Base-by-base conservation (phyloP, 2,888 invertebrate species). In the Stratiomys singularior region DNA sequence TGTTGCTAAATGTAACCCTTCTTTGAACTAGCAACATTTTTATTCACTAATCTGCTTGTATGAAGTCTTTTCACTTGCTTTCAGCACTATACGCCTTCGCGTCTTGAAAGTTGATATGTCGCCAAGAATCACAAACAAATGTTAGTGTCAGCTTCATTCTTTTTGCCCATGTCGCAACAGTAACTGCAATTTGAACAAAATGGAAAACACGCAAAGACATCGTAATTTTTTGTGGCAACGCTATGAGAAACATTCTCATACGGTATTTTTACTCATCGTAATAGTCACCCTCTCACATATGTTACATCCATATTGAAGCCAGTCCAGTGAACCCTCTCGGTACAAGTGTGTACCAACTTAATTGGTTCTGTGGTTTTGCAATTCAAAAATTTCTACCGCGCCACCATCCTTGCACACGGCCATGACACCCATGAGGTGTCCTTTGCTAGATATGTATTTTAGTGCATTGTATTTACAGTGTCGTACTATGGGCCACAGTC, bases 311-410 rank as follows among this genome's bases (percentile, higher is more conserved):
- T 28, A 37, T 60, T 21, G 60, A 74, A 37, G 47, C 30, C 44
- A 37, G 47, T 27, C 18, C 18, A 21, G 37, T 27, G 58, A 52
- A 23, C 23, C 64, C 30, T 13, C 37, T 18, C 23, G 74, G 37
- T 13, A 27, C 60, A 58, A 60, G 37, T 60, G 69, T 60, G 52
- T 63, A 77, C 71, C 77, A 71, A 77, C 77, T 69, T 79, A 77
- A 79, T 79, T 77, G 79, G 79, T 71, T 71, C 76, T 79, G 79
- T 18, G 79, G 79, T 79, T 79, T 79, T 76, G 79, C 79, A 79
- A 77, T 79, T 77, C 79, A 77, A 77, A 77, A 56, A 74, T 46
- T 46, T 69, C 74, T 60, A 47, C 25, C 25, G n/a, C 46, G 18
- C 69, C 66, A 66, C 47, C 27, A 52, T 60, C 60, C 1, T 60